Evolutionary conservation across 2,797 vertebrate genomes (phyloP).

Genomic region (Notamacropus eugenii): DNA sequence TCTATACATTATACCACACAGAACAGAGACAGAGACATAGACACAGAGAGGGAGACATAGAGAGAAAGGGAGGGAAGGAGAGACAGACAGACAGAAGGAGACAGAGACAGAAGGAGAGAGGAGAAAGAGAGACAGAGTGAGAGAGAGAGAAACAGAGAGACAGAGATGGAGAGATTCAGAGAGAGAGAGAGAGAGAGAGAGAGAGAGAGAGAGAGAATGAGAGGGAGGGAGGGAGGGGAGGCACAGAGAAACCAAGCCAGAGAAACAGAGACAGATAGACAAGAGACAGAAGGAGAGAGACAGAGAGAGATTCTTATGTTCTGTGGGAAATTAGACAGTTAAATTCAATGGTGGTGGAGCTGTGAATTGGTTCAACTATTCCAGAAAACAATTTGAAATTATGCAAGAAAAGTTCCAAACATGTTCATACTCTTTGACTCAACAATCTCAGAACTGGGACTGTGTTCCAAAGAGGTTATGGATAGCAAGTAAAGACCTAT

Average conservation of each 20-base stretch:
- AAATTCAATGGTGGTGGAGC: background rate
- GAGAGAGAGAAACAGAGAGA: no score
- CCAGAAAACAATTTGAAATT: background rate
- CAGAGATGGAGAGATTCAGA: background rate
- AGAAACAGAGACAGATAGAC: background rate
- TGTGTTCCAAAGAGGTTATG: background rate
- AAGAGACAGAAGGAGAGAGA: background rate
- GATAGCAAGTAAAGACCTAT: background rate
- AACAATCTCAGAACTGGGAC: background rate
- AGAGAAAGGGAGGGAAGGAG: background rate
- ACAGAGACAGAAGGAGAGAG: no score
- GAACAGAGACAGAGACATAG: background rate
- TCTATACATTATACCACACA: background rate
- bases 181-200: background rate
- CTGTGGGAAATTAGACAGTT: background rate
- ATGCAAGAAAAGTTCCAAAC: background rate
- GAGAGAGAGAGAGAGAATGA: background rate
- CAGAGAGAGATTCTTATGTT: background rate
- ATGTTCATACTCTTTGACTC: background rate
- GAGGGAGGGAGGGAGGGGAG: background rate
- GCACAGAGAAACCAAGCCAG: background rate
- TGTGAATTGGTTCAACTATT: background rate
- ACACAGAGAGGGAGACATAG: background rate
- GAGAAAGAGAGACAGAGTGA: no score
- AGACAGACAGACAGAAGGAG: background rate